Evolutionary conservation across 2,797 vertebrate species (phyloP).

Genomic region (Hypotaenidia philippensis): DNA sequence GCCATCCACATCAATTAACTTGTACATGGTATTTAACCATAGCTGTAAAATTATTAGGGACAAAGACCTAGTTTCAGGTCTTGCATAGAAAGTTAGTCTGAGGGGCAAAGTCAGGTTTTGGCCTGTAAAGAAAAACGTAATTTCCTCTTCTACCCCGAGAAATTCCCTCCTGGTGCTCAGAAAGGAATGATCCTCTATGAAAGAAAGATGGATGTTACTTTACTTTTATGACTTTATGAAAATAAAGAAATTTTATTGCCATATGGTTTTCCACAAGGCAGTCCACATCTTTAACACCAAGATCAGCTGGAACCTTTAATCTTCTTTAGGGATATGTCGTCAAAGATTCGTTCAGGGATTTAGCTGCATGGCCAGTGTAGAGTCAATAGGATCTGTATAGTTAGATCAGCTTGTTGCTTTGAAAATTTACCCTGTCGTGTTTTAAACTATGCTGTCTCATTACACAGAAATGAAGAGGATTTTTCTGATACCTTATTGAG

Average conservation of each 20-base stretch:
- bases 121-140: not conserved
- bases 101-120: not conserved
- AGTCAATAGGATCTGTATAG: not conserved
- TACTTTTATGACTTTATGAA: not conserved
- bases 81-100: not conserved
- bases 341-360: not conserved
- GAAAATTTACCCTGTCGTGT: not conserved
- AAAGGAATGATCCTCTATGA: not conserved
- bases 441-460: constrained; percentile 31
- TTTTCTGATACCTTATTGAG: constrained; percentile 46
- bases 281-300: not conserved
- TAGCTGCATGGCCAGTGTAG: not conserved
- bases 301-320: not conserved
- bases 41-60: not conserved
- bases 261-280: not conserved
- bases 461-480: constrained; percentile 45
- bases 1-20: not conserved
- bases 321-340: not conserved
- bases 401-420: constrained; percentile 12
- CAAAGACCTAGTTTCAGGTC: not conserved
- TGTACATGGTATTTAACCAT: not conserved
- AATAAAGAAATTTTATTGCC: not conserved
- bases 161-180: not conserved
- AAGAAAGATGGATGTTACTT: not conserved
- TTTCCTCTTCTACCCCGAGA: not conserved